Conservation (phyloP, 2,888 invertebrate genomes). For the Doris montereyensis region DNA sequence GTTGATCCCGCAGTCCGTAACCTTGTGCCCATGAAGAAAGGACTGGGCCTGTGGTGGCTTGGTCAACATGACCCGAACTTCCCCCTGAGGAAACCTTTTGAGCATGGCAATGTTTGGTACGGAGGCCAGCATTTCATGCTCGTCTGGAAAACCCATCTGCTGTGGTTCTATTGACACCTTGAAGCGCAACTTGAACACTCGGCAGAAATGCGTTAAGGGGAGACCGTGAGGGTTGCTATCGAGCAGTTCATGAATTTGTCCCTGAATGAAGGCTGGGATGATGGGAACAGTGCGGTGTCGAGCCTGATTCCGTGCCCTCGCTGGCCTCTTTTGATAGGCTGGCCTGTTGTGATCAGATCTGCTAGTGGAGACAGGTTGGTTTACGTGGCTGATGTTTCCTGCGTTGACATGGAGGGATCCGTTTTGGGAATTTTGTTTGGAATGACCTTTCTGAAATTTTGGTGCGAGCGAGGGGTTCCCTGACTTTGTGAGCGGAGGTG, state of each 20-base stretch:
- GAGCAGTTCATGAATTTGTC: slow-evolving; percentile 51
- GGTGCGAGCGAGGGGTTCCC: too few species aligned
- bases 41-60: too few species aligned
- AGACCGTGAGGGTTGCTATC: slow-evolving; percentile 51
- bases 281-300: not conserved
- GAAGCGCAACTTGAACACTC: slow-evolving; percentile 15
- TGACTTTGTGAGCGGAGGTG: too few species aligned
- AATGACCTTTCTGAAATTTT: too few species aligned
- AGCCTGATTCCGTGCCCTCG: not conserved
- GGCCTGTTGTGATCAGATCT: not conserved
- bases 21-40: too few species aligned
- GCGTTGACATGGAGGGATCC: too few species aligned
- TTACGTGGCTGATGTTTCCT: not conserved
- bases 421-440: too few species aligned
- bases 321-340: slow-evolving; percentile 32
- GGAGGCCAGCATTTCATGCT: slow-evolving; percentile 49
- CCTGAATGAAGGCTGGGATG: slow-evolving; percentile 50
- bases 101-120: slow-evolving; percentile 50
- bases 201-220: slow-evolving; percentile 45
- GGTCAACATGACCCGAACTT: slow-evolving; percentile 48
- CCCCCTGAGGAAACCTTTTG: slow-evolving; percentile 48
- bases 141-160: slow-evolving; percentile 53
- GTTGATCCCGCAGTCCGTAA: too few species aligned
- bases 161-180: slow-evolving; percentile 30
- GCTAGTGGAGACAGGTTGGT: slow-evolving; percentile 27